Evolutionary conservation across 2,888 invertebrate species (phyloP).

Genomic region (Tetranychus piercei): DNA sequence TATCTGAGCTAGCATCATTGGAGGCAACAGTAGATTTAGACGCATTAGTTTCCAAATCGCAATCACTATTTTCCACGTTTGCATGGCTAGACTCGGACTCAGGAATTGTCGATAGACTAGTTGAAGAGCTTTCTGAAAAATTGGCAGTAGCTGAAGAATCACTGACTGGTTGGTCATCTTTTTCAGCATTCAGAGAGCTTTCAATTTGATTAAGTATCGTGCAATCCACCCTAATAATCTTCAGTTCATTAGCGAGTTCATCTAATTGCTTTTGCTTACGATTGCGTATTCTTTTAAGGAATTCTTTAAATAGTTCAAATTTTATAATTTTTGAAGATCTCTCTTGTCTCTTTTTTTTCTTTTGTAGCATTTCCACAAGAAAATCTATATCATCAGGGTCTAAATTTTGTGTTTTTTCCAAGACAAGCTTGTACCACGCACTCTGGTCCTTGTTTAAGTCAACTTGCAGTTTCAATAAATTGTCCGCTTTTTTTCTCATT

Average conservation of each 20-base stretch:
- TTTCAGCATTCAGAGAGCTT: neutral
- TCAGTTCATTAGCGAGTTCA: conserved; percentile 49
- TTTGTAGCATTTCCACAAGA: conserved; percentile 56
- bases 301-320: conserved; percentile 59
- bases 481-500: neutral
- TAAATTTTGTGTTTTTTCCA: conserved; percentile 33
- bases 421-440: conserved; percentile 26
- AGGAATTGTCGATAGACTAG: no score
- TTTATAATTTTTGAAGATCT: conserved; percentile 50
- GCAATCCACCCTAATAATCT: conserved; percentile 54
- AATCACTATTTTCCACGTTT: no score
- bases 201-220: conserved; percentile 37
- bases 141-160: no score
- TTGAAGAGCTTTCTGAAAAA: no score
- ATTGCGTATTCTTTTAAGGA: conserved; percentile 53
- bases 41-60: no score
- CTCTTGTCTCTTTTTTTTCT: conserved; percentile 57
- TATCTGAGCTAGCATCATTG: no score
- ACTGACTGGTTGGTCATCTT: no score
- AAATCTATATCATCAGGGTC: conserved; percentile 59
- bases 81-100: no score
- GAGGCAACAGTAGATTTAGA: no score
- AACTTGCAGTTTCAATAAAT: neutral
- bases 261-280: conserved; percentile 50
- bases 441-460: neutral